A percentile compares a stretch with the other conserved stretches of the same genome.
These are phyloP conservation scores for Brachionus manjavacas DNA, from an alignment of 1,140 invertebrate species.

Conservation along the genomic window DNA sequence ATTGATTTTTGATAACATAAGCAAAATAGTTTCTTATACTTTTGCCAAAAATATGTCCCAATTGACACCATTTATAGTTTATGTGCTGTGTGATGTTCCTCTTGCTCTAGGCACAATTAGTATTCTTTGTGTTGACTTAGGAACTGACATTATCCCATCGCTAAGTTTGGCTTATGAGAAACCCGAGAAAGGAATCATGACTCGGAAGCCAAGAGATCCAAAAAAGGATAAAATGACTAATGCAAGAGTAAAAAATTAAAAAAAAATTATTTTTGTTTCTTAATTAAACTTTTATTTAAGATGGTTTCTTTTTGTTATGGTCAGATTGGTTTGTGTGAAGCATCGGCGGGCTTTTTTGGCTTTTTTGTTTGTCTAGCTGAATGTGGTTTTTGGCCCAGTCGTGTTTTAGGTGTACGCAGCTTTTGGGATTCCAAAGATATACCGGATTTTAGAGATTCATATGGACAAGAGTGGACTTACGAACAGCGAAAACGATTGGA, in stretches of 20 bases:
- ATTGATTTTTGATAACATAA: slow-evolving; percentile 99
- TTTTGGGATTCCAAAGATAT: slow-evolving; percentile 49
- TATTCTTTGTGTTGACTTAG: slow-evolving; percentile 98
- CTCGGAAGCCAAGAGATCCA: slow-evolving; percentile 47
- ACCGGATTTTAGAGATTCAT: slow-evolving; percentile 47
- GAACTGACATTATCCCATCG: slow-evolving; percentile 98
- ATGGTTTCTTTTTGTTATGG: slow-evolving; percentile 51
- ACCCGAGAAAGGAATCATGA: slow-evolving; percentile 50
- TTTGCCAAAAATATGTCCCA: slow-evolving; percentile 99
- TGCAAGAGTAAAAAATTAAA: slow-evolving; percentile 40
- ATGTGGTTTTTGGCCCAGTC: slow-evolving; percentile 48
- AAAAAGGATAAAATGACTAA: slow-evolving; percentile 49
- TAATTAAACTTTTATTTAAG: not conserved
- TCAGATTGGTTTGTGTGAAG: slow-evolving; percentile 50
- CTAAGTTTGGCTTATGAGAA: slow-evolving; percentile 49
- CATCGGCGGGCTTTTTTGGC: slow-evolving; percentile 49
- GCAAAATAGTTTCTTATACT: slow-evolving; percentile 99
- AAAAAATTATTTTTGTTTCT: not conserved
- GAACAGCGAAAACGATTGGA: slow-evolving; percentile 47
- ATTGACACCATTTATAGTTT: slow-evolving; percentile 89
- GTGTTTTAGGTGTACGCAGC: slow-evolving; percentile 45
- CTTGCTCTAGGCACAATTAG: slow-evolving; percentile 99
- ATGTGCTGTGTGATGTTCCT: slow-evolving; percentile 95
- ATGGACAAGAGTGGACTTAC: slow-evolving; percentile 49
- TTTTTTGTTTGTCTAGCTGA: slow-evolving; percentile 52